Base-by-base conservation (phyloP, 2,888 invertebrate genomes). In the Drosophila nigricruria region DNA sequence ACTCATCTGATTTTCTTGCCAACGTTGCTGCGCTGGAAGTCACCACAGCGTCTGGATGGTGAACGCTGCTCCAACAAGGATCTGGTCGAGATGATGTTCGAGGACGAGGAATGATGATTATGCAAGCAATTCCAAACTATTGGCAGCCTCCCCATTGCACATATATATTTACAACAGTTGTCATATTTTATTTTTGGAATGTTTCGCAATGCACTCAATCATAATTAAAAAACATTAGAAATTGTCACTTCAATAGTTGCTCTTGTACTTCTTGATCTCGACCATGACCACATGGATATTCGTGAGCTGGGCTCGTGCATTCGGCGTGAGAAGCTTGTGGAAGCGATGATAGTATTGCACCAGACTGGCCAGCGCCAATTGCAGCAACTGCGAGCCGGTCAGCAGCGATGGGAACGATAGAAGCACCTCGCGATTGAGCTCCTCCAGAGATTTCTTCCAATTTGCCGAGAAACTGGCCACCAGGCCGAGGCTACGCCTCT, bases 281-380 rank as follows among this genome's bases (percentile, higher is more conserved):
- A 99, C 98, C 98, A 99, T 99, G 69, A 99, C 97, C 70, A 98
- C 97, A 94, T 99, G 99, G 90, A 99, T 98, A 92, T 99, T 99
- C 5, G 99, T 98, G 60, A 99, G 94, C 92, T 99, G 98, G 9
- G 97, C 96, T 77, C 96, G 94, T 1, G 96, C 95, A 91, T 96
- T 96, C 20, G 98, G 97, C 10, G 97, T 96, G 25, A 99, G 93
- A 25, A 99, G 94, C 93, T 99, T 99, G 85, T 98, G 98, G 92
- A 99, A 98, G 86, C 98, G 95, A 92, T 99, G 98, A 92, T 99
- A 99, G 94, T 99, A 99, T 93, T 99, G 98, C 69, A 99, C 97
- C 68, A 99, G 94, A 92, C 98, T 98, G 1, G 98, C 98, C 85
- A 99, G 94, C 0, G 98, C 97, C 91, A 98, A 95, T 94, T 99